Evolutionary conservation across 2,113 vertebrate genomes (phyloP), one percentile per base, ranked within the genome.

Genomic region (Alligator sinensis): DNA sequence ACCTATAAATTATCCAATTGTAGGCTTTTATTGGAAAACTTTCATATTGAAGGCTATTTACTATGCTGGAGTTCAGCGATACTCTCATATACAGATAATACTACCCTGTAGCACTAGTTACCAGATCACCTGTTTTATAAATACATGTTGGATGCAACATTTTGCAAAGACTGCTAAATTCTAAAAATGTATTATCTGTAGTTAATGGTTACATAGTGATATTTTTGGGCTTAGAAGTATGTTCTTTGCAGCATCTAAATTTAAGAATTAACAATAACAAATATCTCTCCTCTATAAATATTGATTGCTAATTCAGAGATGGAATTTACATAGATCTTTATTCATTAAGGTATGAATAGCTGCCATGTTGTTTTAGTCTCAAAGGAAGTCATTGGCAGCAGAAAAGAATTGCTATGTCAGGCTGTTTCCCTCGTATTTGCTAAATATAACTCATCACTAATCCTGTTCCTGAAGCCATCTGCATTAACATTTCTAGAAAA

Each of bases 351-450:
- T 89, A 34, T 28, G 70, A 90, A 21, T 25, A 86, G 75, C 68
- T 89, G 70, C 77, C 6, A 4, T 76, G 7, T 79, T 61, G 21
- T 58, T 74, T 88, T 72, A 82, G 11, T 89, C 76, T 89, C 64
- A 66, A 70, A 58, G 0, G 0, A 61, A 92, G n/a, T 77, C 60
- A 82, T 72, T 86, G 30, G 24, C 22, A 87, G 47, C n/a, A 64
- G 54, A 77, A 79, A 77, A 64, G 7, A 72, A 66, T 84, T 88
- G 66, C 83, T 38, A 1, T n/a, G 59, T 77, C 84, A 38, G 81
- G 62, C 78, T 93, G 16, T 64, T 95, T 77, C n/a, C 54, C 21
- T 93, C n/a, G 3, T 93, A 17, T 85, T 95, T 95, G 80, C 85
- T 93, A 88, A 95, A 82, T 93, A 74, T 74, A 90, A 61, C 68